Percentiles rank a stretch among this genome's conserved stretches.
phyloP scores from a whole-genome alignment of 1,140 invertebrate species.

The Euwallacea fornicatus region DNA sequence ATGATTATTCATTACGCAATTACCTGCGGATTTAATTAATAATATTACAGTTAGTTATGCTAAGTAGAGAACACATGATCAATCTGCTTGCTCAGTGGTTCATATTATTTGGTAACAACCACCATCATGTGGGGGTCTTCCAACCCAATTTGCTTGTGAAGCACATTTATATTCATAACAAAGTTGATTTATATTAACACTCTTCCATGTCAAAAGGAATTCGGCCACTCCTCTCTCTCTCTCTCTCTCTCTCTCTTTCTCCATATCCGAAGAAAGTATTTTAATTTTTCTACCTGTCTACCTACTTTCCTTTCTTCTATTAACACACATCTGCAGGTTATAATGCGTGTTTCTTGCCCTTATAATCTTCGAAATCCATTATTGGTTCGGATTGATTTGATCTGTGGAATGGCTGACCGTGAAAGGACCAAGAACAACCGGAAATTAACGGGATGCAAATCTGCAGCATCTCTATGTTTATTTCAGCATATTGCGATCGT shows the following conservation, averaged over 20 bases:
- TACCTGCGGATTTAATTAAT: too few species aligned
- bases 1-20: too few species aligned
- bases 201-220: slow-evolving; percentile 7
- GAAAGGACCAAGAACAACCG: slow-evolving; percentile 1
- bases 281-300: slow-evolving; percentile 25
- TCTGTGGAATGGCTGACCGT: neutral
- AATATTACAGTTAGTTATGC: too few species aligned
- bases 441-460: slow-evolving; percentile 4
- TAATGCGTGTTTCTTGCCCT: too few species aligned
- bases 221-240: slow-evolving; percentile 12
- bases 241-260: too few species aligned
- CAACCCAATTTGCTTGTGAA: slow-evolving; percentile 2
- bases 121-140: too few species aligned
- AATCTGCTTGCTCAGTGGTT: too few species aligned
- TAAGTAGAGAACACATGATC: too few species aligned
- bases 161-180: slow-evolving; percentile 17
- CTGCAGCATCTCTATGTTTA: slow-evolving; percentile 4
- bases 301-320: slow-evolving; percentile 19
- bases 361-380: too few species aligned
- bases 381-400: too few species aligned
- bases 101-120: too few species aligned
- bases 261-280: slow-evolving; percentile 11
- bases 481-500: slow-evolving; percentile 13
- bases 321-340: neutral
- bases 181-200: slow-evolving; percentile 11